Evolutionary conservation across 2,113 vertebrate genomes (phyloP).

Genomic region (Amphiprion percula): DNA sequence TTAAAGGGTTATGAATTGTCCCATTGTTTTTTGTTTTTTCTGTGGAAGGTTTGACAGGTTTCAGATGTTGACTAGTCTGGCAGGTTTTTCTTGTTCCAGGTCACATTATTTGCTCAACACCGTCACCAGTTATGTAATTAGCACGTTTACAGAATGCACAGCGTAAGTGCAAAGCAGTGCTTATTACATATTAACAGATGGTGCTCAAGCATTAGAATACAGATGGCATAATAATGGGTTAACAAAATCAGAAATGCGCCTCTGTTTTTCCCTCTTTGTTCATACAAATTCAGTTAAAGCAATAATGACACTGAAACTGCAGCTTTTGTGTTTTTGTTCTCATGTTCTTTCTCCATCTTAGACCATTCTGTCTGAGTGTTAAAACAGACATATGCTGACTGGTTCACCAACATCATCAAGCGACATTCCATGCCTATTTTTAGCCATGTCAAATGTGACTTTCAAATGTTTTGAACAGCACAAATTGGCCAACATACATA

Average conservation of each 20-base stretch:
- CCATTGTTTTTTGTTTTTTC: neutral
- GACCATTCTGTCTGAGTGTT: too few relatives aligned
- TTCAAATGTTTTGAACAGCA: too few relatives aligned
- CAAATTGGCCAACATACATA: too few relatives aligned
- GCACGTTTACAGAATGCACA: neutral
- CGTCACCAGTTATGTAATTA: neutral
- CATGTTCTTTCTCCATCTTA: neutral
- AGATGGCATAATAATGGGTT: neutral
- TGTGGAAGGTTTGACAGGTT: neutral
- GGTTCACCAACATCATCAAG: too few relatives aligned
- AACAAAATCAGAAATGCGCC: too few relatives aligned
- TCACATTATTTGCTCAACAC: too few relatives aligned
- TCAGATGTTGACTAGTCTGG: too few relatives aligned
- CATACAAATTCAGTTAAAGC: neutral
- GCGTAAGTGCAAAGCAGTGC: too few relatives aligned
- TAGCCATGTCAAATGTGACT: too few relatives aligned
- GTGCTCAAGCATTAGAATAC: neutral
- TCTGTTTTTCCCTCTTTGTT: neutral
- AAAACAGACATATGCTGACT: too few relatives aligned
- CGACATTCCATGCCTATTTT: too few relatives aligned
- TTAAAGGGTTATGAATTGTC: neutral
- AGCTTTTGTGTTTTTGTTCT: slow-evolving; percentile 21
- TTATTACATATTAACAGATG: too few relatives aligned
- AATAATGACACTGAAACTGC: slow-evolving; percentile 18
- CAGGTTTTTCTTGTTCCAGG: neutral